Percentiles rank a stretch among this genome's conserved stretches.
phyloP scores from a whole-genome alignment of 2,113 vertebrate genomes.

The Hipposideros armiger region DNA sequence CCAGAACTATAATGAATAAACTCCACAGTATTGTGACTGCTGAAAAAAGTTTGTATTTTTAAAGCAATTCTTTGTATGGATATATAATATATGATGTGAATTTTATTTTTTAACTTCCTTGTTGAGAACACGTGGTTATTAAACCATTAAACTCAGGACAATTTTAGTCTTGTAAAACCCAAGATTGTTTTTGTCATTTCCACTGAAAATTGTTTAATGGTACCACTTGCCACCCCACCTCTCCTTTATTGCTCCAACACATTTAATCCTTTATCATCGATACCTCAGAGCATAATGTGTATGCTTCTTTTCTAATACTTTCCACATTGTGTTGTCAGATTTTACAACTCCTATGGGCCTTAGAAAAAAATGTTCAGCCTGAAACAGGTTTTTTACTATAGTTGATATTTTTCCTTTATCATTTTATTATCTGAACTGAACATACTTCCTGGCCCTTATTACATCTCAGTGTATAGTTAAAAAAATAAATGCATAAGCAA shows the following conservation, averaged over 20 bases:
- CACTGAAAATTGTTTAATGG: background rate
- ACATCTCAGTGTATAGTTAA: background rate
- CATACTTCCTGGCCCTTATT: background rate
- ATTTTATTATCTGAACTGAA: background rate
- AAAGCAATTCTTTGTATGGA: background rate
- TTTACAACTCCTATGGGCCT: background rate
- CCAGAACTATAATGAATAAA: background rate
- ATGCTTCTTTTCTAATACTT: background rate
- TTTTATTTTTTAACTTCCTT: conserved; percentile 16
- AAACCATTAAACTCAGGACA: background rate
- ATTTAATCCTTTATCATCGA: background rate
- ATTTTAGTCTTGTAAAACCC: background rate
- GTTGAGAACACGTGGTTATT: background rate
- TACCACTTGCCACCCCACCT: background rate
- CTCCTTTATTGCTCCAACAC: background rate
- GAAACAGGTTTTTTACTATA: background rate
- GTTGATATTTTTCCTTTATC: background rate
- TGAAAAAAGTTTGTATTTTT: background rate
- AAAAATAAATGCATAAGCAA: background rate
- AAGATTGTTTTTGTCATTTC: background rate
- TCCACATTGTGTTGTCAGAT: background rate
- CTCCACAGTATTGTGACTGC: background rate
- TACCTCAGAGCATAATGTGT: background rate
- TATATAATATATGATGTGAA: background rate
- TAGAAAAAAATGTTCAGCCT: background rate